Percentiles rank a stretch among this genome's conserved stretches.
phyloP scores from a whole-genome alignment of 2,113 vertebrate genomes.

The Patagioenas fasciata region DNA sequence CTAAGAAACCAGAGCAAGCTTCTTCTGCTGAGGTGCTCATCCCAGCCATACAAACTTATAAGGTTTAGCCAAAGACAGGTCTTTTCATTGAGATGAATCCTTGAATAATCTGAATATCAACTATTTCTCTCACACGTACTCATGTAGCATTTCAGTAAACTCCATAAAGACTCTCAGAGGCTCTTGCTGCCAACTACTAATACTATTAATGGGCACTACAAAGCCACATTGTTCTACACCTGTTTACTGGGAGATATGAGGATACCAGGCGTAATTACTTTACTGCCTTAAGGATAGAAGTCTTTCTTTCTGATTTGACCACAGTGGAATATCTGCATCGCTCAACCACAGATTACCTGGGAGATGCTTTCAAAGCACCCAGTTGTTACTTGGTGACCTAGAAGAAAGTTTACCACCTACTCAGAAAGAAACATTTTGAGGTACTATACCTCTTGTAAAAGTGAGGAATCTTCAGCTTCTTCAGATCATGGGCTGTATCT shows the following conservation, averaged over 20 bases:
- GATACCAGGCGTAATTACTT: constrained; percentile 45
- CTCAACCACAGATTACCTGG: constrained; percentile 36
- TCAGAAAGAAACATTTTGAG: constrained; percentile 9
- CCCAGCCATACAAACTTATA: not conserved
- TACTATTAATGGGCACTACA: constrained; percentile 37
- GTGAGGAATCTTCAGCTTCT: not conserved
- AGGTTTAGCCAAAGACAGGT: not conserved
- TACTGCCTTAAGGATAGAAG: constrained; percentile 41
- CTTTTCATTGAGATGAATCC: not conserved
- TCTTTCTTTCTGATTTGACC: constrained; percentile 67
- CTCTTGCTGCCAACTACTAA: not conserved
- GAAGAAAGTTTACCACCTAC: constrained; percentile 49
- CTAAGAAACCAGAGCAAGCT: fast-evolving
- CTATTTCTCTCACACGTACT: not conserved
- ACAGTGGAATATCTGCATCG: constrained; percentile 51
- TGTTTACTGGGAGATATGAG: constrained; percentile 53
- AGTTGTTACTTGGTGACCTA: constrained; percentile 29
- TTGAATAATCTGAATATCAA: not conserved
- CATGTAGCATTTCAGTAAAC: not conserved
- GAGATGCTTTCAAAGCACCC: constrained; percentile 53
- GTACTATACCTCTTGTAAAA: not conserved
- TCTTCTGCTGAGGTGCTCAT: not conserved
- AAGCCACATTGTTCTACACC: constrained; percentile 44
- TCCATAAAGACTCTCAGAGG: not conserved
- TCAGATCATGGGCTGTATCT: not conserved